phyloP scores from a whole-genome alignment of 2,797 vertebrate genomes.

The Malurus leucopterus region DNA sequence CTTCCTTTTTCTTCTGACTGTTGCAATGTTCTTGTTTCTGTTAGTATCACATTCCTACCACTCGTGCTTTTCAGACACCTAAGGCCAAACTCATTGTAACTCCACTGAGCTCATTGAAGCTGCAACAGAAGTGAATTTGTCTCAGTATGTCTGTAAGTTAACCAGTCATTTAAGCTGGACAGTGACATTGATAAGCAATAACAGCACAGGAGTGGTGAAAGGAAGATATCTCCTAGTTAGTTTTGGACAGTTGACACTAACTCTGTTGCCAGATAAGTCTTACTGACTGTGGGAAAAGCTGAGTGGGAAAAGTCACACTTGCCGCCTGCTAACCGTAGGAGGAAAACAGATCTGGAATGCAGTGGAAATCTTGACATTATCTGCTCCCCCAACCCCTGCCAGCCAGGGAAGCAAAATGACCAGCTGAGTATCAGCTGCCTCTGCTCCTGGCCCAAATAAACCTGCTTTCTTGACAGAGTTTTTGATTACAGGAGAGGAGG shows the following conservation, averaged over 20 bases:
- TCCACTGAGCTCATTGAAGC: background rate
- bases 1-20: constrained; percentile 33
- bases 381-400: constrained; percentile 13
- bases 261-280: constrained; percentile 51
- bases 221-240: constrained; percentile 63
- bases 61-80: constrained; percentile 26
- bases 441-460: constrained; percentile 35
- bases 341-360: constrained; percentile 51
- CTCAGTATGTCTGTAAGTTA: constrained; percentile 47
- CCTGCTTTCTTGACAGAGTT: constrained; percentile 18
- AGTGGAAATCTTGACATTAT: constrained; percentile 51
- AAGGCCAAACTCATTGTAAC: background rate
- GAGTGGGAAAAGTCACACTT: constrained; percentile 56
- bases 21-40: constrained; percentile 17
- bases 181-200: constrained; percentile 52
- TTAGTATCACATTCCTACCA: constrained; percentile 44
- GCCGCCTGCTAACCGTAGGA: background rate
- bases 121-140: constrained; percentile 25
- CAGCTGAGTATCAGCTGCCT: constrained; percentile 3
- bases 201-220: constrained; percentile 53
- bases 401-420: constrained; percentile 39
- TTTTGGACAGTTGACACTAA: constrained; percentile 67
- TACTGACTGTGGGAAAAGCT: constrained; percentile 60
- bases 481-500: background rate
- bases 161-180: constrained; percentile 55